These are phyloP conservation scores for Agapornis canus DNA, from an alignment of 2,797 vertebrate species.

Conservation along the genomic window DNA sequence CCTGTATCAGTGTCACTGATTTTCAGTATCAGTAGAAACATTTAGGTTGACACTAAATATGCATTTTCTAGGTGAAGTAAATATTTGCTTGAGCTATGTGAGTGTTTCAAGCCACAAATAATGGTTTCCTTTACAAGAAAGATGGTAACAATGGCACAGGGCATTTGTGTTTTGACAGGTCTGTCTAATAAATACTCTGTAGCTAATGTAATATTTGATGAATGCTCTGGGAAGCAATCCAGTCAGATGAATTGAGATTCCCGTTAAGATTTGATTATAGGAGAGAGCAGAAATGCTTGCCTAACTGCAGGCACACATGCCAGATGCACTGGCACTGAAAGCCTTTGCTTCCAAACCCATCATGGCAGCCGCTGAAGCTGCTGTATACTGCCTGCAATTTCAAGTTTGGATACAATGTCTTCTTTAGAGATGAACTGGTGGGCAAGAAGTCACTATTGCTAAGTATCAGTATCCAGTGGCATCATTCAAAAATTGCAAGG, in stretches of 20 bases:
- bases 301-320: background rate
- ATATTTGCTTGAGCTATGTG: background rate
- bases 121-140: constrained; percentile 3
- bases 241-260: constrained; percentile 17
- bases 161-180: constrained; percentile 35
- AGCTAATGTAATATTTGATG: constrained; percentile 30
- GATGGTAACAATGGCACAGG: background rate
- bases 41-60: background rate
- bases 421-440: background rate
- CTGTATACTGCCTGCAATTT: background rate
- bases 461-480: background rate
- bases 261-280: background rate
- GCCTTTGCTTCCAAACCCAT: background rate
- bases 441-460: background rate
- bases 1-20: background rate
- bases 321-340: background rate
- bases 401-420: background rate
- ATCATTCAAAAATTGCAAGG: background rate
- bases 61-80: background rate
- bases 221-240: constrained; percentile 28
- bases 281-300: background rate
- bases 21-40: background rate
- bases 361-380: background rate
- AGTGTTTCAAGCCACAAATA: background rate
- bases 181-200: constrained; percentile 9